Percentiles rank a stretch among this genome's conserved stretches.
These are phyloP conservation scores for Sebastiscus albofasciatus DNA, from an alignment of 2,797 vertebrate genomes.

Conservation along the genomic window DNA sequence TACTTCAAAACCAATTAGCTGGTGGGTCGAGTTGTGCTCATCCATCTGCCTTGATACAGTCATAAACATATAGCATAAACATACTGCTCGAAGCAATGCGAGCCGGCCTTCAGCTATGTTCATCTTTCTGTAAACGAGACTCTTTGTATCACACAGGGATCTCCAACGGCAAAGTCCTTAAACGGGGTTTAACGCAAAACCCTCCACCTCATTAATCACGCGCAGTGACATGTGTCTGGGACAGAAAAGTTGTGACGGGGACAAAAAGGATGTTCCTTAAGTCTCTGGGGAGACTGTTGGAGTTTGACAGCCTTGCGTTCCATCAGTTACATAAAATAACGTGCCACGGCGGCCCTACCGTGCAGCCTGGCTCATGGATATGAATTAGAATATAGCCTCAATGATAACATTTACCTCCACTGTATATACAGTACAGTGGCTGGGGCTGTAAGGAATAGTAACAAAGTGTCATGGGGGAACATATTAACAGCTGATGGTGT, in stretches of 20 bases:
- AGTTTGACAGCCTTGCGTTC: conserved; percentile 78
- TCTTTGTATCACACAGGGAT: conserved; percentile 37
- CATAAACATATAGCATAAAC: conserved; percentile 78
- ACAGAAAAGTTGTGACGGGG: conserved; percentile 66
- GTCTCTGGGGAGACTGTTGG: conserved; percentile 67
- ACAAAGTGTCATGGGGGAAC: conserved; percentile 82
- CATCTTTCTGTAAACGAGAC: conserved; percentile 56
- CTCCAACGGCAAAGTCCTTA: conserved; percentile 63
- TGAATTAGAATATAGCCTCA: conserved; percentile 84
- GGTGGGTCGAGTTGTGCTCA: conserved; percentile 44
- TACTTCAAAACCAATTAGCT: conserved; percentile 81
- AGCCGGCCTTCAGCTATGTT: conserved; percentile 28
- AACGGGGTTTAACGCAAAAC: conserved; percentile 67
- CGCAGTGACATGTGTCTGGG: conserved; percentile 58
- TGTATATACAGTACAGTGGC: conserved; percentile 86
- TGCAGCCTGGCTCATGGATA: conserved; percentile 80
- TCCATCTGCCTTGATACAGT: conserved; percentile 66
- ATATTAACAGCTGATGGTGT: conserved; percentile 86
- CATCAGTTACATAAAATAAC: conserved; percentile 76
- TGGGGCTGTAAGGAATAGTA: conserved; percentile 84
- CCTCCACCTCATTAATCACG: conserved; percentile 66
- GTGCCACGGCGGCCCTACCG: conserved; percentile 72
- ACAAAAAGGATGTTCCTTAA: conserved; percentile 74
- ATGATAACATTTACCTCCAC: conserved; percentile 87
- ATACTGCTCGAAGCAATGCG: conserved; percentile 32